Percentiles rank a stretch among this genome's conserved stretches.
Conservation (phyloP, 2,113 vertebrate species). For the Choloepus hoffmanni region DNA sequence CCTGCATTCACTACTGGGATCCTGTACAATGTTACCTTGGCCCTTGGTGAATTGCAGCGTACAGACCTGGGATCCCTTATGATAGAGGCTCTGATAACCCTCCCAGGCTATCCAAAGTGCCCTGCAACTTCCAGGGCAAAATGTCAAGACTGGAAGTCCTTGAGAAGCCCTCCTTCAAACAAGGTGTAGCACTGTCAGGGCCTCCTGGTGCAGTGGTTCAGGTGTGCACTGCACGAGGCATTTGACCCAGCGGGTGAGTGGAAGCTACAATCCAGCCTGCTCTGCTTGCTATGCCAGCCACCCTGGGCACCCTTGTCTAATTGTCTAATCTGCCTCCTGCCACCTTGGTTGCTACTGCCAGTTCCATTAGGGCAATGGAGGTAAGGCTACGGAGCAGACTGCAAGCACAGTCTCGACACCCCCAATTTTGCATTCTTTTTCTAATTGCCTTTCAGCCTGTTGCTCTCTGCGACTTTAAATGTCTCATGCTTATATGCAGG, state of each 20-base stretch:
- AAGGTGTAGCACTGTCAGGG: rapidly evolving
- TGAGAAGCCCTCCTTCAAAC: background rate
- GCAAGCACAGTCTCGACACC: too few species aligned
- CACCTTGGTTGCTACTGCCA: background rate
- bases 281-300: background rate
- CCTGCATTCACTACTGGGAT: background rate
- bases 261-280: background rate
- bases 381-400: background rate
- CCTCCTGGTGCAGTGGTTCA: background rate
- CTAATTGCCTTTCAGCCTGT: background rate
- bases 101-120: background rate
- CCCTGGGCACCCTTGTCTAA: too few species aligned
- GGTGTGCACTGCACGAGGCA: background rate
- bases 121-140: background rate
- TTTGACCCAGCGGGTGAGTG: background rate
- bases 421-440: background rate
- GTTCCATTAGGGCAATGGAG: background rate
- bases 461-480: background rate
- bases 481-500: background rate
- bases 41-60: background rate
- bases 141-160: background rate
- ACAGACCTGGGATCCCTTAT: background rate
- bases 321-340: rapidly evolving
- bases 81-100: background rate
- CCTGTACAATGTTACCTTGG: background rate